Evolutionary conservation across 2,888 invertebrate species (phyloP).

Genomic region (Polylopha cassiicola): DNA sequence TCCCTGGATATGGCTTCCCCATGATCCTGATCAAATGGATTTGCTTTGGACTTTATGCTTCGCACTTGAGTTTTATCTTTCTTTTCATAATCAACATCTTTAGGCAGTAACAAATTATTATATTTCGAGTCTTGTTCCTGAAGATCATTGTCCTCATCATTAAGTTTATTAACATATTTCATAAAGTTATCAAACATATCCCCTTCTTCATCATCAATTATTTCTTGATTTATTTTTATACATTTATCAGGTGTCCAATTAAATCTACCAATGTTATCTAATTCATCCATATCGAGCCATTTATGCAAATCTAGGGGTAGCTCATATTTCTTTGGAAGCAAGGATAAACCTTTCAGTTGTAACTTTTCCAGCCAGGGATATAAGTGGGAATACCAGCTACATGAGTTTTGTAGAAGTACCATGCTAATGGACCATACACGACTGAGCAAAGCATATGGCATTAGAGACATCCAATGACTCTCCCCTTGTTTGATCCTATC

Average conservation of each 20-base stretch:
- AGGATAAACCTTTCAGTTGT: constrained; percentile 59
- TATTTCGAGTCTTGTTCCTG: too few species aligned
- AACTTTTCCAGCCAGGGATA: constrained; percentile 54
- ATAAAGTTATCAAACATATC: constrained; percentile 50
- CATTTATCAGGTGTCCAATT: constrained; percentile 52
- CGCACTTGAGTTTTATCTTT: too few species aligned
- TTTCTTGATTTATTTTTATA: constrained; percentile 33
- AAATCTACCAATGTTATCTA: constrained; percentile 58
- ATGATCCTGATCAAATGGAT: too few species aligned
- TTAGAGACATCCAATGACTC: constrained; percentile 73
- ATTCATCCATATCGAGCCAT: constrained; percentile 69
- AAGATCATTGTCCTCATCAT: constrained; percentile 31
- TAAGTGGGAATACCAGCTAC: constrained; percentile 71
- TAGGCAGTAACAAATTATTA: too few species aligned
- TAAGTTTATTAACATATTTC: constrained; percentile 52
- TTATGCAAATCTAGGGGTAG: constrained; percentile 64
- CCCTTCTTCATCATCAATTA: constrained; percentile 42
- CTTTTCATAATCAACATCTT: too few species aligned
- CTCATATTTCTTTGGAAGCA: constrained; percentile 62
- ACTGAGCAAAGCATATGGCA: constrained; percentile 73
- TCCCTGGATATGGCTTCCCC: constrained; percentile 46
- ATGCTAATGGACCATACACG: constrained; percentile 74
- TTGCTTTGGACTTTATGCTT: too few species aligned
- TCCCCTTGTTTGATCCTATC: constrained; percentile 73
- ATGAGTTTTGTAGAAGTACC: constrained; percentile 63